Conservation (phyloP, 92 coral and sea anemone genomes). For the Hydrozoanthus gracilis region DNA sequence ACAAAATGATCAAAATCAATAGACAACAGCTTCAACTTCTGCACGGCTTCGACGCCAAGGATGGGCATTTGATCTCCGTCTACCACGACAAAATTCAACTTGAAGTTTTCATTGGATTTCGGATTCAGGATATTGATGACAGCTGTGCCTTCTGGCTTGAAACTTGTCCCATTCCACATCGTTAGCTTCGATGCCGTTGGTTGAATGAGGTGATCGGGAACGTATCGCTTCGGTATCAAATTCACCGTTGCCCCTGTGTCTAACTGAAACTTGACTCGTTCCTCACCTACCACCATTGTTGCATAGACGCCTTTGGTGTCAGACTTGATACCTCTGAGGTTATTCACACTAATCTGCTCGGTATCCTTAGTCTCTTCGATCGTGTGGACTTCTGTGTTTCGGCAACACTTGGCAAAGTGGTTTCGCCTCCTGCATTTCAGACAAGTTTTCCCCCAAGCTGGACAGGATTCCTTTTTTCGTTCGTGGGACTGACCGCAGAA, state of each 20-base stretch:
- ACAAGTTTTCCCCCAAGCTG: neutral
- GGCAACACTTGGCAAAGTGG: neutral
- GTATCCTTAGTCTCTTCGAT: too few relatives aligned
- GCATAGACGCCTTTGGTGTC: slow-evolving; percentile 10
- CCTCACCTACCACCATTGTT: slow-evolving; percentile 42
- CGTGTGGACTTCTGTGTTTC: neutral
- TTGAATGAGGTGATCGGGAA: slow-evolving; percentile 28
- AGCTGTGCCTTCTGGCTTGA: slow-evolving; percentile 60
- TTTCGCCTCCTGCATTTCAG: neutral
- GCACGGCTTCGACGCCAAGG: slow-evolving; percentile 51
- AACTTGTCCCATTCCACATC: slow-evolving; percentile 63
- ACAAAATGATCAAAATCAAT: slow-evolving; percentile 45
- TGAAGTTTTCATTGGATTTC: slow-evolving; percentile 50
- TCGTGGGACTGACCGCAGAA: neutral
- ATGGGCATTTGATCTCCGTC: slow-evolving; percentile 55
- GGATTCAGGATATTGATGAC: slow-evolving; percentile 57
- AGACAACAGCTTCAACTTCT: slow-evolving; percentile 60
- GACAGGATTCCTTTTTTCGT: neutral
- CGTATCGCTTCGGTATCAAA: slow-evolving; percentile 54
- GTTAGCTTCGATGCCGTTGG: slow-evolving; percentile 54
- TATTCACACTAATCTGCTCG: neutral
- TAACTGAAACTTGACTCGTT: slow-evolving; percentile 58
- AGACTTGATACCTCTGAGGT: too few relatives aligned
- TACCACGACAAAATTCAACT: slow-evolving; percentile 58
- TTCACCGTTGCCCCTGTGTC: slow-evolving; percentile 67